These are phyloP conservation scores for Gadus macrocephalus DNA, from an alignment of 2,113 vertebrate species.

Conservation along the genomic window DNA sequence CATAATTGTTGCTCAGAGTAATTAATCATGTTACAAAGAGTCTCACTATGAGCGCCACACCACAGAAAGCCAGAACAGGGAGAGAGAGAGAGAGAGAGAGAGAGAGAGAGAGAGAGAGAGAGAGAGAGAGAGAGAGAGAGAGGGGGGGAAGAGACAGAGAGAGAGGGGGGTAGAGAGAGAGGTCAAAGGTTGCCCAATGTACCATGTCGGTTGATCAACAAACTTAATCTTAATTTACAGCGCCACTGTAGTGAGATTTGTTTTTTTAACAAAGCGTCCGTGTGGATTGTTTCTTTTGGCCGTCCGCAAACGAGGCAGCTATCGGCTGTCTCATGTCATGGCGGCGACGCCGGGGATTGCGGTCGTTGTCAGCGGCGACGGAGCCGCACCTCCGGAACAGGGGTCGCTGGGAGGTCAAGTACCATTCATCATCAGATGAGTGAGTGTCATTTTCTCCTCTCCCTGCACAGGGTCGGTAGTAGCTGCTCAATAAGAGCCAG, in stretches of 20 bases:
- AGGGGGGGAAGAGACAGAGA: constrained; percentile 20
- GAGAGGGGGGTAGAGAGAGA: too few relatives aligned
- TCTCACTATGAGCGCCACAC: constrained; percentile 69
- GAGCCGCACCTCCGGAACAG: constrained; percentile 37
- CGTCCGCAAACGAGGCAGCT: background rate
- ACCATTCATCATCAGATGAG: constrained; percentile 94
- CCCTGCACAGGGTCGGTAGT: constrained; percentile 74
- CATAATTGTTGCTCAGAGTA: constrained; percentile 89
- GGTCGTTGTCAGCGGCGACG: too few relatives aligned
- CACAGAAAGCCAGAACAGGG: constrained; percentile 9
- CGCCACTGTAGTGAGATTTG: constrained; percentile 53
- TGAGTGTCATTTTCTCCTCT: constrained; percentile 94
- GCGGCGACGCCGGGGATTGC: too few relatives aligned
- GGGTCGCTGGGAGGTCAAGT: constrained; percentile 86
- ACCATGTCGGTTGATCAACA: constrained; percentile 72
- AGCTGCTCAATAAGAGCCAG: constrained; percentile 74
- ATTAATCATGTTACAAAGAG: constrained; percentile 95
- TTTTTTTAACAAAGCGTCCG: background rate
- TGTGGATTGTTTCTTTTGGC: background rate
- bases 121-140: constrained; percentile 25
- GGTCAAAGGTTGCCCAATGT: constrained; percentile 73
- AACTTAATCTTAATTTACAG: constrained; percentile 75
- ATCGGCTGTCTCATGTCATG: too few relatives aligned
- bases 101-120: constrained; percentile 32
- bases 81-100: constrained; percentile 19